These are phyloP conservation scores for Astreopora myriophthalma DNA, from an alignment of 64 coral and sea anemone genomes.

Conservation along the genomic window DNA sequence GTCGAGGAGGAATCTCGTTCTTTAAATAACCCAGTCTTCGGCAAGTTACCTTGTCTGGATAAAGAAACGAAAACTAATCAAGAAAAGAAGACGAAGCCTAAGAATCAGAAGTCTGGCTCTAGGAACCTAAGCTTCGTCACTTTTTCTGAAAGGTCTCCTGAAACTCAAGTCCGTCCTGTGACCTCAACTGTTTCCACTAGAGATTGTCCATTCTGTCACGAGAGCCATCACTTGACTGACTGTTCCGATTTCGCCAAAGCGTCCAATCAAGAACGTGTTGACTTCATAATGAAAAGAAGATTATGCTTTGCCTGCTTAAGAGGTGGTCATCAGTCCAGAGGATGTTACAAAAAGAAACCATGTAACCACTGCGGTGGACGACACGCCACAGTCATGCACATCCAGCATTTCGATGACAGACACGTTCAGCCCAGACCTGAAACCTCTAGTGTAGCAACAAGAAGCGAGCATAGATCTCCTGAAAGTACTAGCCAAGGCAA, in stretches of 20 bases:
- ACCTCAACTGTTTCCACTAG: not conserved
- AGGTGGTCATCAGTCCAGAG: too few species aligned
- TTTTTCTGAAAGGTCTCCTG: not conserved
- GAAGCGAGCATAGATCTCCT: not conserved
- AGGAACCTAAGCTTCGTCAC: not conserved
- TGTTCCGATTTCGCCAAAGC: too few species aligned
- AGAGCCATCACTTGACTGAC: not conserved
- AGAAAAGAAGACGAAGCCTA: too few species aligned
- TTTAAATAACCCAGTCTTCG: constrained; percentile 11
- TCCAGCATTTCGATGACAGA: too few species aligned
- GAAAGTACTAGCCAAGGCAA: not conserved
- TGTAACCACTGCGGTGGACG: not conserved
- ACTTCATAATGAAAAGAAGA: constrained; percentile 10
- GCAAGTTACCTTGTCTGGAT: not conserved
- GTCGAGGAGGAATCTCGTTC: constrained; percentile 34
- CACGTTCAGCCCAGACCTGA: too few species aligned
- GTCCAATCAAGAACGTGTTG: too few species aligned
- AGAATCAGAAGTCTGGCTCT: not conserved
- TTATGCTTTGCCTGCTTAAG: constrained; percentile 27
- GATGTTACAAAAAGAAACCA: constrained; percentile 23
- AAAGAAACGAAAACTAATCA: too few species aligned
- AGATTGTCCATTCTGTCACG: not conserved
- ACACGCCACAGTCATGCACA: too few species aligned
- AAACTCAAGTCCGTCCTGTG: too few species aligned
- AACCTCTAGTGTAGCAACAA: not conserved